Conservation (phyloP, 2,797 vertebrate species). For the Huso huso region DNA sequence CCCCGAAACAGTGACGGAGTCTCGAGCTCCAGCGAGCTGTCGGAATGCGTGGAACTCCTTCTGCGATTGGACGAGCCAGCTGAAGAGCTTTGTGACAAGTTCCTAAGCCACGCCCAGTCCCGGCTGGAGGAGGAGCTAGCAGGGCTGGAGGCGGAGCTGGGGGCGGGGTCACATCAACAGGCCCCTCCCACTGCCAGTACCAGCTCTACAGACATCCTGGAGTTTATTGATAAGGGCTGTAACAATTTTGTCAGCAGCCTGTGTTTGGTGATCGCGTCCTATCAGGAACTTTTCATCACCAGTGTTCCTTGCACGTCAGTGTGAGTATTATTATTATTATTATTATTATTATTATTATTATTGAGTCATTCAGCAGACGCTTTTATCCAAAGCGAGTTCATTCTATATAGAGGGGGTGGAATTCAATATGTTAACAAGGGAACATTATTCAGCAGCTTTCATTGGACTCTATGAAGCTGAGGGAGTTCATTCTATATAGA, state of each 20-base stretch:
- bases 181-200: conserved; percentile 24
- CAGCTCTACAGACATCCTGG: conserved; percentile 72
- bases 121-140: conserved; percentile 73
- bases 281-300: conserved; percentile 77
- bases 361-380: too few relatives aligned
- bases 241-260: conserved; percentile 86
- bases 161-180: conserved; percentile 22
- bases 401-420: too few relatives aligned
- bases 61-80: conserved; percentile 85
- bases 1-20: conserved; percentile 63
- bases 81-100: conserved; percentile 86
- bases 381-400: too few relatives aligned
- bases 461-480: too few relatives aligned
- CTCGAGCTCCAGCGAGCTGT: conserved; percentile 81
- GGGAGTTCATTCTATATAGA: too few relatives aligned
- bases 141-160: conserved; percentile 66
- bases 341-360: too few relatives aligned
- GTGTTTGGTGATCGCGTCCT: conserved; percentile 81
- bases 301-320: too few relatives aligned
- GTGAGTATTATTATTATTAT: too few relatives aligned
- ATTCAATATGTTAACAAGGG: too few relatives aligned
- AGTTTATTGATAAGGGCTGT: conserved; percentile 87
- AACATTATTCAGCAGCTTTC: too few relatives aligned
- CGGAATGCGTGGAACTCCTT: conserved; percentile 87
- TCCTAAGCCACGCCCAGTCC: conserved; percentile 72